Percentiles rank a stretch among this genome's conserved stretches.
phyloP scores from a whole-genome alignment of 1,140 invertebrate genomes.

The Drusus annulatus region DNA sequence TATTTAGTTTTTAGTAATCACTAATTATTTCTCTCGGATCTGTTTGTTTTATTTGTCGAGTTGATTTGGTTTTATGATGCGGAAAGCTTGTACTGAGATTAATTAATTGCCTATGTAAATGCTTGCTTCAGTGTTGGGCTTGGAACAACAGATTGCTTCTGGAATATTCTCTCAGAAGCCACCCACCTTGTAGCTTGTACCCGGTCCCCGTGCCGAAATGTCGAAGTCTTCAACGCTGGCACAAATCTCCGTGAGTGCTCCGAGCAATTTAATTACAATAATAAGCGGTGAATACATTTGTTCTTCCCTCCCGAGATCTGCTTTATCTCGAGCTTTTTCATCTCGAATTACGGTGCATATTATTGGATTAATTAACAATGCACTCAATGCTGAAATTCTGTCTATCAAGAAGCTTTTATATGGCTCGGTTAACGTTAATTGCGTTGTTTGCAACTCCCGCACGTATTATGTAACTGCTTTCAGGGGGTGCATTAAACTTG shows the following conservation, averaged over 20 bases:
- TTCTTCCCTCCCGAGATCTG: slow-evolving; percentile 10
- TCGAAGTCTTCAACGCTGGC: background rate
- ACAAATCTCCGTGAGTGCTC: slow-evolving; percentile 14
- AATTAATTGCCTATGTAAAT: slow-evolving; percentile 1
- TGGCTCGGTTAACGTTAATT: background rate
- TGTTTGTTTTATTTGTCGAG: too few species aligned
- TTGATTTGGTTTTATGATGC: too few species aligned
- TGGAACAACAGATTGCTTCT: background rate
- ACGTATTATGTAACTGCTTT: too few species aligned
- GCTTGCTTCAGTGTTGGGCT: background rate
- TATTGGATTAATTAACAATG: slow-evolving; percentile 20
- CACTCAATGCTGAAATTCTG: slow-evolving; percentile 1
- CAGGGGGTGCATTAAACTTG: too few species aligned
- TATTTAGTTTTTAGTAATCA: too few species aligned
- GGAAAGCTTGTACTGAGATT: too few species aligned
- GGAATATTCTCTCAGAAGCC: background rate
- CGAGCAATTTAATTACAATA: slow-evolving; percentile 18
- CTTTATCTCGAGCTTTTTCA: slow-evolving; percentile 11
- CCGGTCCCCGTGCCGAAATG: background rate
- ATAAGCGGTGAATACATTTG: slow-evolving; percentile 16
- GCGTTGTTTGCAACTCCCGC: background rate
- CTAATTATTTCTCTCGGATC: too few species aligned
- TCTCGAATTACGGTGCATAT: background rate
- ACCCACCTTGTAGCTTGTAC: too few species aligned
- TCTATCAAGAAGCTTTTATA: background rate